A percentile compares a stretch with the other conserved stretches of the same genome.
These are phyloP conservation scores for Drosophila tani DNA, from an alignment of 1,140 invertebrate genomes.

Conservation along the genomic window DNA sequence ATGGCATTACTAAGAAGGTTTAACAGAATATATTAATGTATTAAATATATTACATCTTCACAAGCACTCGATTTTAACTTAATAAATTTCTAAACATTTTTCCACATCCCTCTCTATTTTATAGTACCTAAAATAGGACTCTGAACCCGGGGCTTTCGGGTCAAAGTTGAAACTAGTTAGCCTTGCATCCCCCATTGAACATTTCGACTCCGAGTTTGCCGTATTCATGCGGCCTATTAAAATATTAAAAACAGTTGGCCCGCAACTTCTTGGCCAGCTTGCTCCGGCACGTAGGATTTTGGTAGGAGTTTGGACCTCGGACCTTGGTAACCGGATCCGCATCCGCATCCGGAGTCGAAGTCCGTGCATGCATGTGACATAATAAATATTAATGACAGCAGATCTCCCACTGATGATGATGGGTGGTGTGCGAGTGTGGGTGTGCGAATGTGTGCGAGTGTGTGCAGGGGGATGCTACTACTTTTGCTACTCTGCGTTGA, in stretches of 20 bases:
- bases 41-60: too few species aligned
- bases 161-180: neutral
- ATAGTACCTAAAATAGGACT: neutral
- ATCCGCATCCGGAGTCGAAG: conserved; percentile 22
- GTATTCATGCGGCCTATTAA: conserved; percentile 62
- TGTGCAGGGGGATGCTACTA: conserved; percentile 19
- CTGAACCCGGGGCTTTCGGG: neutral
- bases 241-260: conserved; percentile 50
- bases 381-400: conserved; percentile 82
- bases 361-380: conserved; percentile 70
- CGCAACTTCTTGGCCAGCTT: conserved; percentile 23
- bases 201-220: conserved; percentile 1
- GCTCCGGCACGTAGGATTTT: conserved; percentile 44
- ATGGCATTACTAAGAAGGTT: too few species aligned
- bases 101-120: too few species aligned
- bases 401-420: conserved; percentile 47
- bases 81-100: too few species aligned
- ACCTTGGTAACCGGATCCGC: conserved; percentile 8
- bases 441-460: neutral
- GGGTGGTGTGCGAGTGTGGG: conserved; percentile 16
- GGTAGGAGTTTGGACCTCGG: conserved; percentile 4
- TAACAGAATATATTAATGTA: too few species aligned
- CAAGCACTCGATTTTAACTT: too few species aligned
- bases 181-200: neutral
- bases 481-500: conserved; percentile 41